phyloP scores from a whole-genome alignment of 2,888 invertebrate species.

The Chymomyza caudatula region DNA sequence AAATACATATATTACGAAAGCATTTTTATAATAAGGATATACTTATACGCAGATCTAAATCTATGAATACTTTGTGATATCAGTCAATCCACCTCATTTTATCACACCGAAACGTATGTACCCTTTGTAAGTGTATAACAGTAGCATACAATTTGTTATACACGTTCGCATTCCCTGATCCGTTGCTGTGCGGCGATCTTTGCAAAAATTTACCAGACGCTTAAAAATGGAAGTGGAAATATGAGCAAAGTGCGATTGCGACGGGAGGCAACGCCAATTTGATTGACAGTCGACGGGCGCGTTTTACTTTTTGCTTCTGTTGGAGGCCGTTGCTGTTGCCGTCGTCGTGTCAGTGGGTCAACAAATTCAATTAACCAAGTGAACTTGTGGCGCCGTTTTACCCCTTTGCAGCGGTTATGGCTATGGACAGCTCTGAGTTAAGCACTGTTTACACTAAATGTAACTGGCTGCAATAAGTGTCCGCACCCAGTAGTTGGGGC shows the following conservation, averaged over 20 bases:
- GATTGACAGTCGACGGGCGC: conserved; percentile 16
- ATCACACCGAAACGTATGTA: background rate
- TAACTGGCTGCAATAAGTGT: no score
- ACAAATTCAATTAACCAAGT: conserved; percentile 71
- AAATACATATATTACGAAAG: no score
- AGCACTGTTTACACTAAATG: background rate
- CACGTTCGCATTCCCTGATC: background rate
- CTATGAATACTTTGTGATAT: no score
- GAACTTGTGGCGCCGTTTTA: conserved; percentile 63
- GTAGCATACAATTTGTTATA: background rate
- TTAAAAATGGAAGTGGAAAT: background rate
- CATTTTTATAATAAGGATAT: no score
- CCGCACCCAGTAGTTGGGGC: no score
- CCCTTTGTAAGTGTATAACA: background rate
- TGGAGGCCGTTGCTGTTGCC: conserved; percentile 15
- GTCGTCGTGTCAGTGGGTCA: conserved; percentile 59
- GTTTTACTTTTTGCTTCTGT: background rate
- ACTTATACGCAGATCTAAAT: no score
- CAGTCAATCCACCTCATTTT: background rate
- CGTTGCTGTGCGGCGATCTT: background rate
- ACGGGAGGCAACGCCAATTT: conserved; percentile 11
- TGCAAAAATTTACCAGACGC: background rate
- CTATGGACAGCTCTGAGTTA: background rate
- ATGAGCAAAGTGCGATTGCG: conserved; percentile 26
- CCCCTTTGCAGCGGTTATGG: background rate